Evolutionary conservation across 2,113 vertebrate genomes (phyloP), one percentile per base, ranked within the genome.

Genomic region (Chaetodon auriga): DNA sequence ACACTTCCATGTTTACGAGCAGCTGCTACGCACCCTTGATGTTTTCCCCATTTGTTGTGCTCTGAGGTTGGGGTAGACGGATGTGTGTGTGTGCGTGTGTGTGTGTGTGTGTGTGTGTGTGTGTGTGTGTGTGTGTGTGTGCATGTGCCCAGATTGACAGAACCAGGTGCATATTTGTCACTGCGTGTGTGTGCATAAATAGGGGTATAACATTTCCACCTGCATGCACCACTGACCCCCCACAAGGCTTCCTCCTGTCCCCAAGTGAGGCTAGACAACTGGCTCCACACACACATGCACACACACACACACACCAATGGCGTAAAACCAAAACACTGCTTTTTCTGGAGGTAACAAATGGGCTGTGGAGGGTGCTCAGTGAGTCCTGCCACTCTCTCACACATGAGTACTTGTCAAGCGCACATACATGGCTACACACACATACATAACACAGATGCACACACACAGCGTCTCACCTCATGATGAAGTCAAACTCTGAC

Each of bases 401-500:
- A 79, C 60, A 30, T 30, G 30, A 30, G 30, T 30, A 30, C 30
- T 30, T 30, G 30, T 30, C 30, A 82, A 58, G 68, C 5, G 15
- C 19, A 23, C 43, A 68, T 3, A 62, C 57, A 61, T 41, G 4
- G n/a, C 35, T 53, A 55, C 23, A 30, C 45, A 72, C 46, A 48
- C 36, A 75, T 13, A 35, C 5, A 49, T 38, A 35, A 68, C 14
- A 68, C 41, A 75, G 13, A 35, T 21, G 49, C 7, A 75, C 21
- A 66, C 48, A 75, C 21, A 64, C 51, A 64, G 64, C n/a, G 0
- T 79, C 94, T 96, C 96, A 99, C 98, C 98, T 98, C 95, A 99
- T 97, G 91, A 99, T 99, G 92, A 99, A 99, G 92, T 99, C 98
- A 81, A 99, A 99, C 89, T 99, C 98, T 0, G 98, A 99, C 21